Conservation (phyloP, 92 coral and sea anemone species). For the Parazoanthus swiftii region DNA sequence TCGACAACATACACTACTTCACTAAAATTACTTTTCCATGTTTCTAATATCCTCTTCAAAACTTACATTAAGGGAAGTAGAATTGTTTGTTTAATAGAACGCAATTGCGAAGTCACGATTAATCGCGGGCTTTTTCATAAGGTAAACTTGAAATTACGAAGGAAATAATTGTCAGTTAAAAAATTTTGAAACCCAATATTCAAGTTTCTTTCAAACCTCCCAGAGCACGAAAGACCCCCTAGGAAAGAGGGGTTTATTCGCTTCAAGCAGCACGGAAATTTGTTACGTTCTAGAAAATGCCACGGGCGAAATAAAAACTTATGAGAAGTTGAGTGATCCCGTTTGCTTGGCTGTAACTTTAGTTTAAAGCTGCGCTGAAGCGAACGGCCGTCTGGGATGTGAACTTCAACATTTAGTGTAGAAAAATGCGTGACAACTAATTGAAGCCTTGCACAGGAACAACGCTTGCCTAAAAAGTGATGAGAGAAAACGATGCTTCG, state of each 20-base stretch:
- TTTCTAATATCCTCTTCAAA: neutral
- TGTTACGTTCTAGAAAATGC: neutral
- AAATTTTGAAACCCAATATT: neutral
- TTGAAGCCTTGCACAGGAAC: neutral
- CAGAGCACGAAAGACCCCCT: slow-evolving; percentile 1
- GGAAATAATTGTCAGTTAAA: neutral
- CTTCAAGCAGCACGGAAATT: neutral
- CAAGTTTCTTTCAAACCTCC: slow-evolving; percentile 11
- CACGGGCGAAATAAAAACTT: neutral
- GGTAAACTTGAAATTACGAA: neutral
- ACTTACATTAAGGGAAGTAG: neutral
- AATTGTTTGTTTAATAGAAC: neutral
- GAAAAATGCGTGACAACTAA: neutral
- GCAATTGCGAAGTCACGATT: neutral
- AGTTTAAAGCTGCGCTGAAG: neutral
- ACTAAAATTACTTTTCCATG: slow-evolving; percentile 4
- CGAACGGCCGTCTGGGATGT: neutral
- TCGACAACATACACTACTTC: neutral
- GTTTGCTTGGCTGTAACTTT: neutral
- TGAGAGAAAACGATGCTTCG: neutral
- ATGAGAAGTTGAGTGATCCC: neutral
- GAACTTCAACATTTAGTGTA: neutral
- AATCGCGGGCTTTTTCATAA: neutral
- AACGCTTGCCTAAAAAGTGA: neutral
- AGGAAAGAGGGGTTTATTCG: neutral